phyloP scores from a whole-genome alignment of 2,113 vertebrate species.

The Tautogolabrus adspersus region DNA sequence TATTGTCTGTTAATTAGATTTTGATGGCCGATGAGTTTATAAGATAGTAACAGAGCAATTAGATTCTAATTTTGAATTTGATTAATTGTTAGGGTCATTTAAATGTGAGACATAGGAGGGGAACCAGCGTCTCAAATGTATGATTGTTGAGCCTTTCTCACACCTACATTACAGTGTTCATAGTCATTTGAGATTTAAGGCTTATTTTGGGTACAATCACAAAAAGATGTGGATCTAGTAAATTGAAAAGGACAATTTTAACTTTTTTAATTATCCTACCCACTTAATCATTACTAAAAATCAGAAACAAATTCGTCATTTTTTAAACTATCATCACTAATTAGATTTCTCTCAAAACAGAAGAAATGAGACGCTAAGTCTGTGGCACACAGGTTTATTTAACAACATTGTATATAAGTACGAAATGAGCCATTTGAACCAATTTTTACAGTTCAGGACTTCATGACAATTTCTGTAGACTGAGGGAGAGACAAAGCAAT shows the following conservation, averaged over 20 bases:
- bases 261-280: neutral
- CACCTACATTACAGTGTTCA: too few relatives aligned
- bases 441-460: conserved; percentile 92
- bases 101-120: neutral
- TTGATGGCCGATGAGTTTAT: too few relatives aligned
- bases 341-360: neutral
- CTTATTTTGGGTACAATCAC: neutral
- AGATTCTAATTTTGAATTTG: too few relatives aligned
- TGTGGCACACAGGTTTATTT: conserved; percentile 99
- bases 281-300: neutral
- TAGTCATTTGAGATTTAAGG: neutral
- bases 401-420: conserved; percentile 99
- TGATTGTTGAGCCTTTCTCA: neutral
- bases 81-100: neutral
- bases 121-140: neutral
- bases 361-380: conserved; percentile 69
- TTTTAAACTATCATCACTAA: neutral
- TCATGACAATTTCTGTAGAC: conserved; percentile 72
- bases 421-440: conserved; percentile 97
- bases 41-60: too few relatives aligned
- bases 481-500: conserved; percentile 84
- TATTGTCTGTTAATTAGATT: too few relatives aligned
- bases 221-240: neutral
- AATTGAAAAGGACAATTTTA: neutral
- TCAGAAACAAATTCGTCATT: neutral